Percentiles rank a stretch among this genome's conserved stretches.
phyloP scores from a whole-genome alignment of 2,113 vertebrate species.

The Cyprinodon brontotheroides region DNA sequence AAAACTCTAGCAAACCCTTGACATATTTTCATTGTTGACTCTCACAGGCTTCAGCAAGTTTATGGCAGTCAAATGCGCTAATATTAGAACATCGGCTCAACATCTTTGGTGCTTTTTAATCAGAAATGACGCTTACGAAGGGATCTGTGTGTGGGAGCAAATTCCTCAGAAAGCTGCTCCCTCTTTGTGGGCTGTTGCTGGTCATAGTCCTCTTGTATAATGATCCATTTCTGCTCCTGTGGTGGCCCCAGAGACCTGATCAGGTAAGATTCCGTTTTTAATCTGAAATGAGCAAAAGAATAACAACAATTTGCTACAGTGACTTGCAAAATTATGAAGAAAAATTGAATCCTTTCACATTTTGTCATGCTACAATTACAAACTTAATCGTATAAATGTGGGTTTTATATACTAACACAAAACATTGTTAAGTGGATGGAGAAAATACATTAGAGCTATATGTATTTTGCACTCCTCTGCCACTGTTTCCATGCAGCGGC shows the following conservation, averaged over 20 bases:
- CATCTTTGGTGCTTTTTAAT: not conserved
- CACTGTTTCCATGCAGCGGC: too few species aligned
- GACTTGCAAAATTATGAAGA: not conserved
- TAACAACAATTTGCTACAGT: not conserved
- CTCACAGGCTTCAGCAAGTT: not conserved
- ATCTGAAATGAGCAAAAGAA: not conserved
- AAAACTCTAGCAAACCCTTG: not conserved
- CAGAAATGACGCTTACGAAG: slow-evolving; percentile 24
- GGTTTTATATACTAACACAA: not conserved
- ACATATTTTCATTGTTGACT: not conserved
- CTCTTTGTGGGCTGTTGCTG: slow-evolving; percentile 13
- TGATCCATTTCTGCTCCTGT: slow-evolving; percentile 43
- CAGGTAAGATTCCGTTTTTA: slow-evolving; percentile 25
- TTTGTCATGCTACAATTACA: not conserved
- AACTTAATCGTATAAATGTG: not conserved
- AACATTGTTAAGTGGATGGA: not conserved
- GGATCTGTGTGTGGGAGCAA: not conserved
- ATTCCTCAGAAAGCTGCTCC: not conserved
- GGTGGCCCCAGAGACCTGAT: slow-evolving; percentile 38
- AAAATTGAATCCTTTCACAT: not conserved
- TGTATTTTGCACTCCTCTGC: too few species aligned
- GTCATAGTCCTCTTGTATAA: slow-evolving; percentile 12
- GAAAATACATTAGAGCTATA: too few species aligned
- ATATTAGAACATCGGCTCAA: not conserved
- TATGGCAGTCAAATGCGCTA: not conserved